Evolutionary conservation across 2,888 invertebrate species (phyloP).

Genomic region (Kuschelorhynchus macadamiae): DNA sequence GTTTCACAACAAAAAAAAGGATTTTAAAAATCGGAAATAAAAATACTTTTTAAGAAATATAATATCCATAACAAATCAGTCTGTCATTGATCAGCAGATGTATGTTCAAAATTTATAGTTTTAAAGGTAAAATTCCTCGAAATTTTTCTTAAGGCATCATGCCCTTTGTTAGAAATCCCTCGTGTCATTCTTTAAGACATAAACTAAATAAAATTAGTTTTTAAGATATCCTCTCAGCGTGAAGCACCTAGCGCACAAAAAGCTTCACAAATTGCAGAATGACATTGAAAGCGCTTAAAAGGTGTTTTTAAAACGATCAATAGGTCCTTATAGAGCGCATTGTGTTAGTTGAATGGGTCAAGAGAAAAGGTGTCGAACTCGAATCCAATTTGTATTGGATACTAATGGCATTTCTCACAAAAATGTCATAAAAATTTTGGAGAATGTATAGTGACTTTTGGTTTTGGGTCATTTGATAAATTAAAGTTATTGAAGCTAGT

Average conservation of each 20-base stretch:
- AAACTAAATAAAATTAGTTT: conserved; percentile 50
- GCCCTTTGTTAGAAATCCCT: conserved; percentile 35
- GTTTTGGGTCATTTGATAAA: conserved; percentile 40
- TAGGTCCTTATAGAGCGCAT: conserved; percentile 40
- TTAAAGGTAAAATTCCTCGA: conserved; percentile 12
- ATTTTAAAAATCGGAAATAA: not conserved
- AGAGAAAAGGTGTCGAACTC: conserved; percentile 46
- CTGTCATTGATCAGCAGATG: conserved; percentile 31
- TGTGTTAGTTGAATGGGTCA: conserved; percentile 41
- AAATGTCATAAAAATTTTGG: conserved; percentile 30
- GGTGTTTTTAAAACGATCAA: conserved; percentile 45
- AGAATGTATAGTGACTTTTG: conserved; percentile 42
- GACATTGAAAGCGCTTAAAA: conserved; percentile 41
- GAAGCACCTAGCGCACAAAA: conserved; percentile 42
- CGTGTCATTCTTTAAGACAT: conserved; percentile 43
- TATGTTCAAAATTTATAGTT: conserved; percentile 22
- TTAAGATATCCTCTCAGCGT: conserved; percentile 48
- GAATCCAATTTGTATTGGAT: conserved; percentile 39
- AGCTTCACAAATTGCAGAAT: conserved; percentile 49
- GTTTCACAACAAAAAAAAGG: not conserved
- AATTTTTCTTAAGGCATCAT: conserved; percentile 27
- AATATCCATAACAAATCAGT: not conserved
- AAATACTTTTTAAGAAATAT: too few species aligned
- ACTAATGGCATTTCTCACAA: conserved; percentile 37
- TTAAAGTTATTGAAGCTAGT: conserved; percentile 8